Base-by-base conservation (phyloP, 2,113 vertebrate genomes). In the Amblyornis subalaris region DNA sequence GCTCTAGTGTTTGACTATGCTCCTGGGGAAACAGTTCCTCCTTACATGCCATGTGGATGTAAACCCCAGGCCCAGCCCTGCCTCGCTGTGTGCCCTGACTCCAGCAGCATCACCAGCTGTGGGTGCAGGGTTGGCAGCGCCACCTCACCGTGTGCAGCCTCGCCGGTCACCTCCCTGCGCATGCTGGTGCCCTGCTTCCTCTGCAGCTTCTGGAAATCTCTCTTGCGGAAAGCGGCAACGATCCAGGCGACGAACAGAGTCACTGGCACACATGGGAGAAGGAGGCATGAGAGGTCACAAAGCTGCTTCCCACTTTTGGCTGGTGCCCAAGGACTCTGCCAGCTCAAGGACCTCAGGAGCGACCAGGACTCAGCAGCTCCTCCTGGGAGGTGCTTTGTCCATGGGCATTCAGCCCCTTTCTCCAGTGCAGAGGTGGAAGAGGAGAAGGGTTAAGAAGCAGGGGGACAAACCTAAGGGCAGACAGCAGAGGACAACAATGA, bases 391-490 rank as follows among this genome's bases (percentile, higher is more conserved):
- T 65, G 33, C 51, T 72, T 62, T 24, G 40, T 69, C 54, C 26
- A 0, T 7, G 20, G 65, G 28, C 48, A 65, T 20, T 42, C 25
- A 31, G 31, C 21, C 28, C 40, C 33, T 35, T 38, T 60, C 31
- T 80, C 14, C 2, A 0, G 54, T 10, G 54, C 23, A 29, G 19
- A 51, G 22, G 31, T 36, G 50, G 36, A 73, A 67, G 12, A 70
- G 42, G 44, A 69, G 26, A 28, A 10, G 28, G 29, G 33, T 40
- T 71, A 86, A 36, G 50, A 76, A 91, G 25, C 0, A 5, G 36
- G 48, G 47, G 1, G 6, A 19, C 96, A 91, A 90, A 99, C 99
- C 98, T 90, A 99, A 90, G n/a, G 99, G 99, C 38, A 99, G 97
- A 55, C 98, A 98, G 94, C 98, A 98, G 67, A 99, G 97, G 38